phyloP scores from a whole-genome alignment of 2,797 vertebrate species.

The Heliangelus exortis region DNA sequence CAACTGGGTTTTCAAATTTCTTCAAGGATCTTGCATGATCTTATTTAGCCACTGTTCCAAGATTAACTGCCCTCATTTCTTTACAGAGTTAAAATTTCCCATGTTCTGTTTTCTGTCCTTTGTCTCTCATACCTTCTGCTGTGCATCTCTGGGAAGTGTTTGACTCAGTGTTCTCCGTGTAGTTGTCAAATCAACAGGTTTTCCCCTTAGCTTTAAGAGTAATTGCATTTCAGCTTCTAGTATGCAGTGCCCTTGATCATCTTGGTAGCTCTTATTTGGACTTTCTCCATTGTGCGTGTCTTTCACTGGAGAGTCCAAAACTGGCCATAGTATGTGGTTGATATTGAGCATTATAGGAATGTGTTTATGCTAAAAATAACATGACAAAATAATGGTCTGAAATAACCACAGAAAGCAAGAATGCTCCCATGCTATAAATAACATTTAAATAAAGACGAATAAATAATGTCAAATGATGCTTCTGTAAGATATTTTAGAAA shows the following conservation, averaged over 20 bases:
- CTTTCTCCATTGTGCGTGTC: neutral
- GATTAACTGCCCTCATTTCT: neutral
- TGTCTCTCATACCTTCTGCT: neutral
- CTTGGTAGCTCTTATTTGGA: neutral
- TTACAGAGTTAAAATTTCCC: neutral
- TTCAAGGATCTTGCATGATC: neutral
- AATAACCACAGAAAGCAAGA: neutral
- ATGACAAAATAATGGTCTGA: neutral
- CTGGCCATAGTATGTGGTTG: fast-evolving
- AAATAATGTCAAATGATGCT: neutral
- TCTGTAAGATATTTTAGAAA: neutral
- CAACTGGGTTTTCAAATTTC: neutral
- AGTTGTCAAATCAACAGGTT: neutral
- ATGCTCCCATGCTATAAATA: neutral
- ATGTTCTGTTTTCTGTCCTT: fast-evolving
- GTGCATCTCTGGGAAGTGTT: fast-evolving
- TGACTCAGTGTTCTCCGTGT: neutral
- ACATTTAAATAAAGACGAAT: neutral
- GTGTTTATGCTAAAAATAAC: neutral
- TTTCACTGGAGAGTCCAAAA: neutral
- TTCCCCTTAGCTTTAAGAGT: neutral
- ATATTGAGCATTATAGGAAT: neutral
- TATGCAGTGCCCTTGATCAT: neutral
- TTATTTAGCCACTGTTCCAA: neutral
- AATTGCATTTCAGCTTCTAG: neutral